Base-by-base conservation (phyloP, 2,888 invertebrate species). In the Ennomos erosarius region DNA sequence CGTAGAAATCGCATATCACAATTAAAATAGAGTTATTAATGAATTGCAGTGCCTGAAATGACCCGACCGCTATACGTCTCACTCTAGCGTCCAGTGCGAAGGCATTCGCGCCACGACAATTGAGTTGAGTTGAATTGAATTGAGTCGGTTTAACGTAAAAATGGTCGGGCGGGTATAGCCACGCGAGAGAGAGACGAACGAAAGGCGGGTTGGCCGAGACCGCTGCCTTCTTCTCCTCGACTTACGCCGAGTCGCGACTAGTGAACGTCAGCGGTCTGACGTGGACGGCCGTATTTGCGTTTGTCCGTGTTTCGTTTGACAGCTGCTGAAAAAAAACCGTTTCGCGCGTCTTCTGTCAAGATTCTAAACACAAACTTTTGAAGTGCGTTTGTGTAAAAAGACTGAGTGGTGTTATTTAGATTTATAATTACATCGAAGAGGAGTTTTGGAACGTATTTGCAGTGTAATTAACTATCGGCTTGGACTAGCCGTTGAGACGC, bases 71-170 rank as follows among this genome's bases (percentile, higher is more conserved):
- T 85, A 83, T 88, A 83, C 75, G 82, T 91, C 91, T 87, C 89
- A 81, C 90, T 92, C 90, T 90, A 88, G 85, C 90, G 90, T 88
- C 90, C 90, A 85, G 85, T 84, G 74, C 79, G 81, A 90, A 91
- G 91, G 90, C 88, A 86, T 87, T 91, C 82, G 88, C 86, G 88
- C 86, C 80, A 90, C 89, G 91, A 91, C 90, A 90, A 91, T 91
- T 90, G 90, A 91, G 91, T 91, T 91, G 90, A 90, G 90, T 92
- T 91, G 90, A 91, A 91, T 92, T 91, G 89, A 90, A 90, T 92
- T 90, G 91, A 91, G 90, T 90, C 84, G 90, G 90, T 87, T 87
- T 87, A 91, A 84, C 81, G 90, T 90, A 91, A 92, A 92, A 92
- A 92, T 87, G 87, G 85, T 88, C 89, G 86, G 88, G 90, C 84